Conservation (phyloP, 2,113 vertebrate genomes). For the Trogon melanurus region DNA sequence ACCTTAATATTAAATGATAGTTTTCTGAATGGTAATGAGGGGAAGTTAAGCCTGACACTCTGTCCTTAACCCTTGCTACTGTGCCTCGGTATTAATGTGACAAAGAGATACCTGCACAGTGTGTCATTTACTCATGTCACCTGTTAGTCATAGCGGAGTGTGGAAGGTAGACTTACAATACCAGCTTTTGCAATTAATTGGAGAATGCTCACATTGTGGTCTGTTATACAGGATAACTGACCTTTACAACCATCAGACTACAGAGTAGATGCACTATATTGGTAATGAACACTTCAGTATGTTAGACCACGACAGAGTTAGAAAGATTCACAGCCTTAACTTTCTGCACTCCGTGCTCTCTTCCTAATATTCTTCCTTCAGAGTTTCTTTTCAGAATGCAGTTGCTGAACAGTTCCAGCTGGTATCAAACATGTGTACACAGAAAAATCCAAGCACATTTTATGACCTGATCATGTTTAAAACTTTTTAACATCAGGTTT, state of each 20-base stretch:
- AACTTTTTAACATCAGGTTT: not conserved
- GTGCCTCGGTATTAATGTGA: conserved; percentile 13
- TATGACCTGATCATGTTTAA: not conserved
- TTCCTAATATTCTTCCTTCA: not conserved
- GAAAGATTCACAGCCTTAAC: not conserved
- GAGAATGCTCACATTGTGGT: not conserved
- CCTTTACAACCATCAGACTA: not conserved
- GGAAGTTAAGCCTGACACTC: conserved; percentile 48
- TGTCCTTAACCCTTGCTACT: conserved; percentile 49
- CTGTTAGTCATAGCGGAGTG: not conserved
- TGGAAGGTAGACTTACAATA: not conserved
- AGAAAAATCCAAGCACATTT: not conserved
- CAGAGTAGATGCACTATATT: not conserved
- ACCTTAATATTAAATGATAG: conserved; percentile 61
- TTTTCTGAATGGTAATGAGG: conserved; percentile 63
- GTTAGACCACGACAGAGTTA: not conserved
- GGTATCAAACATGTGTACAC: not conserved
- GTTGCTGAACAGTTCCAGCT: not conserved
- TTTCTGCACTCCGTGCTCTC: not conserved
- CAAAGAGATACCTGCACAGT: conserved; percentile 5
- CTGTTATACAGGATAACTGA: conserved; percentile 21
- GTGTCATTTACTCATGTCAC: conserved; percentile 31
- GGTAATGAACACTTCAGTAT: not conserved
- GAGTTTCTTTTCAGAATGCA: not conserved
- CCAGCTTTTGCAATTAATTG: conserved; percentile 8